A percentile compares a stretch with the other conserved stretches of the same genome.
Conservation (phyloP, 2,888 invertebrate species). For the Nephrocerus scutellatus region DNA sequence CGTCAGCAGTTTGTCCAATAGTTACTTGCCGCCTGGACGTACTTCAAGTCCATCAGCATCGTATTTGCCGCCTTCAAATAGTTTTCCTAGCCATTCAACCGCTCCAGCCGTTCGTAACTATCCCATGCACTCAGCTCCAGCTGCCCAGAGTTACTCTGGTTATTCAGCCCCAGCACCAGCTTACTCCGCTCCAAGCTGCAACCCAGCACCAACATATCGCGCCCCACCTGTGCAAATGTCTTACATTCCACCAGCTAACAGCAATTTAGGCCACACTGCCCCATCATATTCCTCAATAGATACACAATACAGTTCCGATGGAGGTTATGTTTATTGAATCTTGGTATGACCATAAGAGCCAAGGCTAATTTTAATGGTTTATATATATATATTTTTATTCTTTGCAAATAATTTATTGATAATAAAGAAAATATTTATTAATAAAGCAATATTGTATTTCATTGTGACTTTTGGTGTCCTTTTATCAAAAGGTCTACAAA, state of each 20-base stretch:
- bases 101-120: conserved; percentile 22
- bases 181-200: conserved; percentile 5
- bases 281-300: conserved; percentile 25
- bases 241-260: not conserved
- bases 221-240: conserved; percentile 5
- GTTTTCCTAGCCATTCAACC: conserved; percentile 2
- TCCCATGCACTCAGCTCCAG: conserved; percentile 14
- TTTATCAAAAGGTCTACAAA: too few species aligned
- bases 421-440: conserved; percentile 2
- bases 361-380: not conserved
- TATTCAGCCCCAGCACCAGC: conserved; percentile 21
- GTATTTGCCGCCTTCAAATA: conserved; percentile 6
- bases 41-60: conserved; percentile 3
- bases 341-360: not conserved
- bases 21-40: conserved; percentile 27
- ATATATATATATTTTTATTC: not conserved
- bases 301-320: conserved; percentile 37
- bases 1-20: conserved; percentile 29
- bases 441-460: not conserved
- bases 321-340: conserved; percentile 41
- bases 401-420: conserved; percentile 1
- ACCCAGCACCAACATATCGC: conserved; percentile 6
- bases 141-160: conserved; percentile 13
- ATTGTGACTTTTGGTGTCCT: too few species aligned
- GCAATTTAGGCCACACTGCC: not conserved